Evolutionary conservation across 2,888 invertebrate species (phyloP).

Genomic region (Busseola fusca): DNA sequence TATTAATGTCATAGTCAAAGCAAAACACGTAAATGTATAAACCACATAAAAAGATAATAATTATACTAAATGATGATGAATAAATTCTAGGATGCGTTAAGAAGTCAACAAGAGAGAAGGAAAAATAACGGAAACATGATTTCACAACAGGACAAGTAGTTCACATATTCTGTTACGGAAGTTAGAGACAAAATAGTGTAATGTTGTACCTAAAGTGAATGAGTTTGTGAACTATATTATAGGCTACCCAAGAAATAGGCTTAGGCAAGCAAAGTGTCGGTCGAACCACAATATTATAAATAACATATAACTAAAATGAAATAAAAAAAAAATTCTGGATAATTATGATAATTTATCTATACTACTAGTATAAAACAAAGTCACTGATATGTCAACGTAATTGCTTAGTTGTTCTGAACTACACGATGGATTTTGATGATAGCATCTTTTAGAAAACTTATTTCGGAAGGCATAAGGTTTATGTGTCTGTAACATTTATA

Average conservation of each 20-base stretch:
- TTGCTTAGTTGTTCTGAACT: not conserved
- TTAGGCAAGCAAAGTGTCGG: not conserved
- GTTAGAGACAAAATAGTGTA: slow-evolving; percentile 15
- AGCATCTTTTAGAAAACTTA: no score
- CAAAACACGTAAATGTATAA: not conserved
- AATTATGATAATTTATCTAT: not conserved
- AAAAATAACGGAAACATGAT: slow-evolving; percentile 17
- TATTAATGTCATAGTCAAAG: not conserved
- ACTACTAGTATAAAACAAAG: not conserved
- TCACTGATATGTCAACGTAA: not conserved
- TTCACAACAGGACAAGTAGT: slow-evolving; percentile 9
- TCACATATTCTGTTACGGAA: slow-evolving; percentile 22
- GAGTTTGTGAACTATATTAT: slow-evolving; percentile 8
- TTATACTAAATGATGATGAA: not conserved
- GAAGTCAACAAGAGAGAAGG: slow-evolving; percentile 1
- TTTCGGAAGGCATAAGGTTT: not conserved
- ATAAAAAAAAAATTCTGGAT: no score
- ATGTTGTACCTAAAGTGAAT: slow-evolving; percentile 16
- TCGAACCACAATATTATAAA: not conserved
- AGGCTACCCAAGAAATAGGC: not conserved
- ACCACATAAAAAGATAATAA: not conserved
- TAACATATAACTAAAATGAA: no score
- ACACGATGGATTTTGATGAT: not conserved
- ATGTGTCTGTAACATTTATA: no score
- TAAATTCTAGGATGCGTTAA: not conserved